Evolutionary conservation across 2,888 invertebrate genomes (phyloP), one percentile per base, ranked within the genome.

Genomic region (Orgyia antiqua): DNA sequence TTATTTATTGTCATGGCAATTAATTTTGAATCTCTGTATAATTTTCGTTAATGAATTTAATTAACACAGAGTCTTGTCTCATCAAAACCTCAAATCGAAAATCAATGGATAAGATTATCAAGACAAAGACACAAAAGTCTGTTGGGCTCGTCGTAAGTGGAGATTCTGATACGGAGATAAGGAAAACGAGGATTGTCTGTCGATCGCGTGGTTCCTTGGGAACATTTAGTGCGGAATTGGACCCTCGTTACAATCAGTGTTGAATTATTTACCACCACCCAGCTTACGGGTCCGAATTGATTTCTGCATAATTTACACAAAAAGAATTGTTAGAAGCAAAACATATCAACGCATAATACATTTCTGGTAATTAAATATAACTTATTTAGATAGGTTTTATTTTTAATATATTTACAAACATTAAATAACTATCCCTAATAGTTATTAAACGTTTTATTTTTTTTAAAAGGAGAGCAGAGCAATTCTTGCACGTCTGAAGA

Each of bases 271-370:
- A 82, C 71, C 64, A 67, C 58, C 52, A 62, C 59, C 68, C 67
- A 65, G 74, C 71, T 68, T 68, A 71, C 71, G 62, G 68, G 62
- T 51, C 67, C 62, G 75, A 76, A 80, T 79, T 76, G 79, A 77
- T 82, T 76, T 80, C 62, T 82, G 78, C 77, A 83, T 83, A 83
- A 80, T 82, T 82, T 72, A 79, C 51, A 62, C 58, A 60, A 65
- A 66, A 66, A 61, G 58, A 68, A 66, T 10, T 57, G 58, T 64
- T 62, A 62, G 51, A 59, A 55, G 36, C 47, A 42, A 52, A 55
- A 61, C 63, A 57, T 70, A 72, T 72, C 73, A 63, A 61, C 50
- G 54, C 55, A 51, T 54, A 61, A 72, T 68, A 72, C 6, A 20
- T 9, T 8, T 68, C 65, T 51, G 43, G 31, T 40, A 39, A 40